Evolutionary conservation across 2,888 invertebrate species (phyloP), one percentile per base, ranked within the genome.

Genomic region (Incurvaria masculella): DNA sequence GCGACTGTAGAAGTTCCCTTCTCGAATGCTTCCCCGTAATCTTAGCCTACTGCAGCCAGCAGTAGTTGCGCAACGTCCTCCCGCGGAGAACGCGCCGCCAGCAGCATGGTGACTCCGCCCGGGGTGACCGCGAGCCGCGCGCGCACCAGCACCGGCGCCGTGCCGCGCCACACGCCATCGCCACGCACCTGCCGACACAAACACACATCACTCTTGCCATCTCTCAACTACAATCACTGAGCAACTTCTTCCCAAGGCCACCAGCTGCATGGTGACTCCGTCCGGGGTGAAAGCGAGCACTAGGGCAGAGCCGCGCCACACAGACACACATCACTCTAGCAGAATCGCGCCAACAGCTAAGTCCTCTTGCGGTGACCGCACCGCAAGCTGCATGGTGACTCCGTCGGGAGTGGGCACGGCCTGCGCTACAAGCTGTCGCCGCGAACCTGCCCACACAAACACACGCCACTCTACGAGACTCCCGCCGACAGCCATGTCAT

Each of bases 321-420:
- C n/a, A n/a, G n/a, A n/a, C n/a, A n/a, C n/a, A n/a, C n/a, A n/a
- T n/a, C n/a, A n/a, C n/a, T n/a, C n/a, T n/a, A n/a, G 90, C 85
- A 17, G 87, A 85, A 56, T 91, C 89, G n/a, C n/a, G 42, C 91
- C 47, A 97, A 85, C 14, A 97, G 80, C 63, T 95, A 93, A 1
- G 55, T 89, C 87, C 45, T 89, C 85, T 67, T 94, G 87, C 14
- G 90, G 88, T 19, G 94, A 91, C 42, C 96, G 80, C 0, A 97
- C 92, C 0, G 93, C 90, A 47, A 98, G 75, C 65, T 95, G 92
- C 92, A 98, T 94, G 2, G 95, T 95, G n/a, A 90, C 89, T 23
- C 81, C 83, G 33, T 84, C 82, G 23, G 79, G 64, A 0, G 86
- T 83, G n/a, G 94, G 78, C 2, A 87, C 88, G 51, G 94, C 66